Percentiles rank a stretch among this genome's conserved stretches.
phyloP scores from a whole-genome alignment of 1,140 invertebrate species.

The Popillia japonica region DNA sequence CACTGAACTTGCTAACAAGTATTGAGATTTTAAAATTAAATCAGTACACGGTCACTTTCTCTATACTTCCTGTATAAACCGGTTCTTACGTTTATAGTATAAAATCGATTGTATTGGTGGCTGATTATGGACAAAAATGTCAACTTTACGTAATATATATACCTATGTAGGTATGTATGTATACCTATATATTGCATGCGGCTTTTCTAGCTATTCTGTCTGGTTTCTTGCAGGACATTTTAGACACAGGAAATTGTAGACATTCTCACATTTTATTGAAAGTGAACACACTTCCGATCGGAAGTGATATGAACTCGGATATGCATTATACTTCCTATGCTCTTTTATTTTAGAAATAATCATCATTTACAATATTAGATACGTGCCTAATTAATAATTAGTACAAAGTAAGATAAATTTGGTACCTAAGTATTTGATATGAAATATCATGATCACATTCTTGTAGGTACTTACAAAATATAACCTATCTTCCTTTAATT shows the following conservation, averaged over 20 bases:
- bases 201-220: neutral
- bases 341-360: too few relatives aligned
- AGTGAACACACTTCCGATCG: neutral
- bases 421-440: too few relatives aligned
- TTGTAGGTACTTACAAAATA: too few relatives aligned
- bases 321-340: too few relatives aligned
- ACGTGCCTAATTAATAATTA: too few relatives aligned
- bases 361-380: too few relatives aligned
- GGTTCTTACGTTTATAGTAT: slow-evolving; percentile 4
- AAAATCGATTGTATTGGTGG: neutral
- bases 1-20: slow-evolving; percentile 19
- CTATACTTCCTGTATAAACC: neutral
- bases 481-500: too few relatives aligned
- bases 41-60: slow-evolving; percentile 23
- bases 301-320: too few relatives aligned
- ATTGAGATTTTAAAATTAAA: neutral
- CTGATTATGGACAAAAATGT: slow-evolving; percentile 1
- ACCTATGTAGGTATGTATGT: too few relatives aligned
- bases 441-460: too few relatives aligned
- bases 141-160: neutral
- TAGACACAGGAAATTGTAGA: neutral
- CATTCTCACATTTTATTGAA: neutral
- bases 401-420: too few relatives aligned
- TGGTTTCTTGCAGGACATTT: neutral
- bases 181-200: neutral